A percentile compares a stretch with the other conserved stretches of the same genome.
Evolutionary conservation across 2,797 vertebrate genomes (phyloP).

Genomic region (Sebastes vulpes): DNA sequence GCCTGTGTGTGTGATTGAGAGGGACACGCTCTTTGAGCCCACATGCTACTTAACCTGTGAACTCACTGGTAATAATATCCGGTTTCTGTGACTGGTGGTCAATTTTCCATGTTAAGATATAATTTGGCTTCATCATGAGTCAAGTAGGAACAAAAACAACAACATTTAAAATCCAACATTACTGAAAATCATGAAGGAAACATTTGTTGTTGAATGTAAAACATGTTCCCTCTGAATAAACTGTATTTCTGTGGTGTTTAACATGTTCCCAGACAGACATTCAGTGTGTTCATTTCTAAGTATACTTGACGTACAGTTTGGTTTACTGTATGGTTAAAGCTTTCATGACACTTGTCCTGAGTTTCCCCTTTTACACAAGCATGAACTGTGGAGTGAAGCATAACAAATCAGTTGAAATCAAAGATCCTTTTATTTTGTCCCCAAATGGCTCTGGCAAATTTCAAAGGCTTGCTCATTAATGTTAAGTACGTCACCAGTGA

Average conservation of each 20-base stretch:
- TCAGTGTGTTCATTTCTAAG: not conserved
- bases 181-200: not conserved
- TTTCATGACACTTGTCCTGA: not conserved
- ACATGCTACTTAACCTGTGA: conserved; percentile 4
- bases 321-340: not conserved
- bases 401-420: not conserved
- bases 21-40: not conserved
- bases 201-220: not conserved
- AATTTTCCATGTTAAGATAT: not conserved
- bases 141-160: not conserved
- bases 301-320: not conserved
- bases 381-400: not conserved
- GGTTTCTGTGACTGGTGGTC: not conserved
- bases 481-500: not conserved
- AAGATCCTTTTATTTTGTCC: conserved; percentile 1
- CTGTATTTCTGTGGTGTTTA: not conserved
- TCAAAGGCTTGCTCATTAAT: not conserved
- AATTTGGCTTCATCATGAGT: not conserved
- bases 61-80: not conserved
- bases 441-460: not conserved
- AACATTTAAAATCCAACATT: not conserved
- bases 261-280: not conserved
- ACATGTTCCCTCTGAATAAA: not conserved
- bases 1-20: conserved; percentile 20
- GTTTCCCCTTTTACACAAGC: not conserved